Evolutionary conservation across 2,113 vertebrate species (phyloP).

Genomic region (Penelope pileata): DNA sequence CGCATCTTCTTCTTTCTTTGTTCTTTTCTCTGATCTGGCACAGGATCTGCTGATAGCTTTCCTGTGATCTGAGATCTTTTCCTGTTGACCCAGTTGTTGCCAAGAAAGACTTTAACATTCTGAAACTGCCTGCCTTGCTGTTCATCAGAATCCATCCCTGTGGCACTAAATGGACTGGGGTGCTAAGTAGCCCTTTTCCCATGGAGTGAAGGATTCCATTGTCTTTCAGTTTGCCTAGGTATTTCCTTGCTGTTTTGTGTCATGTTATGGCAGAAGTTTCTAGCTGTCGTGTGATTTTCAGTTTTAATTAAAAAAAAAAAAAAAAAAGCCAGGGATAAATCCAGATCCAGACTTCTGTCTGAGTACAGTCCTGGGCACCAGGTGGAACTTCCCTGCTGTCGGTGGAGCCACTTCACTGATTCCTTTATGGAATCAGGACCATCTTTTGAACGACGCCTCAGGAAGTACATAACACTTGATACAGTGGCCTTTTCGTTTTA

Average conservation of each 20-base stretch:
- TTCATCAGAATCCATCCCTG: background rate
- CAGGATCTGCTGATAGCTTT: background rate
- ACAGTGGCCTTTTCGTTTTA: background rate
- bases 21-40: background rate
- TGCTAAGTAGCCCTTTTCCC: background rate
- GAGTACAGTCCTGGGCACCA: background rate
- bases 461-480: background rate
- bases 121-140: background rate
- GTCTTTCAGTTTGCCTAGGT: background rate
- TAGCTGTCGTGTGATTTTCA: background rate
- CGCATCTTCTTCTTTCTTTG: background rate
- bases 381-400: background rate
- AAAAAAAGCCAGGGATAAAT: background rate
- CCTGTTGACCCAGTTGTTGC: background rate
- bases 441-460: background rate
- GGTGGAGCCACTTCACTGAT: background rate
- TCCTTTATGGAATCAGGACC: background rate
- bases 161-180: background rate
- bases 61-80: background rate
- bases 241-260: background rate
- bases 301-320: background rate
- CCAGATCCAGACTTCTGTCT: background rate
- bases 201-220: background rate
- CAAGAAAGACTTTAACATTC: background rate
- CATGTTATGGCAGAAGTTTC: background rate